These are phyloP conservation scores for Dromius quadrimaculatus DNA, from an alignment of 2,888 invertebrate genomes.

Conservation along the genomic window DNA sequence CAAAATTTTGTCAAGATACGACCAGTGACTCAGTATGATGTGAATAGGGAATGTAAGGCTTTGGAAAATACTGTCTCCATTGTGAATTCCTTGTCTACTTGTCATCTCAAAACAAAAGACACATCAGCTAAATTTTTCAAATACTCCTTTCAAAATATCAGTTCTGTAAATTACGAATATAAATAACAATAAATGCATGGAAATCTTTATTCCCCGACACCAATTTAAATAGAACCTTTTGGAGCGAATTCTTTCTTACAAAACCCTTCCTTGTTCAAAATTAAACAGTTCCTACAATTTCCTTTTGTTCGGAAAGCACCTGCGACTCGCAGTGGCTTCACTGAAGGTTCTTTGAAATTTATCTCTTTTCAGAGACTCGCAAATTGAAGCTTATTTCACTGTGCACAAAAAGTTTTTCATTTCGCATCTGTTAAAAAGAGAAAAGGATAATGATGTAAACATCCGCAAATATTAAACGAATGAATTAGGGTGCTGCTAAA, in stretches of 20 bases:
- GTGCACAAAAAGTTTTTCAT: neutral
- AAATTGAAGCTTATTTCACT: slow-evolving; percentile 1
- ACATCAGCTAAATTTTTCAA: too few relatives aligned
- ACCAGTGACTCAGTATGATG: too few relatives aligned
- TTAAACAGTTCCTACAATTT: slow-evolving; percentile 25
- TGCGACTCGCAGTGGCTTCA: slow-evolving; percentile 8
- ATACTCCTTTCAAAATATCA: too few relatives aligned
- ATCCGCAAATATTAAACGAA: slow-evolving; percentile 42
- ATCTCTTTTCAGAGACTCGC: neutral
- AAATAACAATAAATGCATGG: too few relatives aligned
- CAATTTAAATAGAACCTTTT: too few relatives aligned
- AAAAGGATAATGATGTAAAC: slow-evolving; percentile 23
- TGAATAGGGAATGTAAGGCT: too few relatives aligned
- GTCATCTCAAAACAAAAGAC: too few relatives aligned
- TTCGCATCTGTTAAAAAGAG: neutral
- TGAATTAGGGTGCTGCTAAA: slow-evolving; percentile 52
- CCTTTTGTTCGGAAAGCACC: slow-evolving; percentile 19
- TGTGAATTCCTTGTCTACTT: too few relatives aligned
- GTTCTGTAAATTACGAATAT: too few relatives aligned
- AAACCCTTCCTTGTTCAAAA: slow-evolving; percentile 8
- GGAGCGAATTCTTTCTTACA: neutral
- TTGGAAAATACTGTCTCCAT: too few relatives aligned
- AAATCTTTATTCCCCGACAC: too few relatives aligned
- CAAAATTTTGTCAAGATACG: too few relatives aligned
- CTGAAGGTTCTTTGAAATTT: slow-evolving; percentile 26